Evolutionary conservation across 2,888 invertebrate genomes (phyloP).

Genomic region (Andrena flavipes): DNA sequence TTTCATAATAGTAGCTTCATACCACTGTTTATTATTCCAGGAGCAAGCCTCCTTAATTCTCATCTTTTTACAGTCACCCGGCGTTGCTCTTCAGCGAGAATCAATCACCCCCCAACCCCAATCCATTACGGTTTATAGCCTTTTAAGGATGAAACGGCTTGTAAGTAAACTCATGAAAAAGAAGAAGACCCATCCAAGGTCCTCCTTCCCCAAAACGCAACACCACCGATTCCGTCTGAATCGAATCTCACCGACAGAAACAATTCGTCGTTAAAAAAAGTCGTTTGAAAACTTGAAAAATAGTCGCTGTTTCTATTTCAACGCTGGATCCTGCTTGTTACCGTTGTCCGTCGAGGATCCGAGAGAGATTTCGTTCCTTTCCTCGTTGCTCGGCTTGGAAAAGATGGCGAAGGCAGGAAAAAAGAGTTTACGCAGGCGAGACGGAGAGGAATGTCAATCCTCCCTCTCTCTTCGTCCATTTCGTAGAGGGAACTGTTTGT

Average conservation of each 20-base stretch:
- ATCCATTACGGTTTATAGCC: background rate
- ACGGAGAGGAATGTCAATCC: constrained; percentile 40
- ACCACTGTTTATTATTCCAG: background rate
- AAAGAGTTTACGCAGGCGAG: constrained; percentile 13
- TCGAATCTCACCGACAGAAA: background rate
- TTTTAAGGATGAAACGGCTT: background rate
- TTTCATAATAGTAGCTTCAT: background rate
- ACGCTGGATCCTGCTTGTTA: background rate
- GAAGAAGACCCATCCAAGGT: background rate
- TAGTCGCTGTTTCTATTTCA: constrained; percentile 3
- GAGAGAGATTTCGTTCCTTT: constrained; percentile 12
- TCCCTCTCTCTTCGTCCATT: constrained; percentile 60
- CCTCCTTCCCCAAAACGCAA: background rate
- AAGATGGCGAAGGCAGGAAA: background rate
- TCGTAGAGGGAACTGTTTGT: constrained; percentile 74
- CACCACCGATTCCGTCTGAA: background rate
- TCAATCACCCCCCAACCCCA: background rate
- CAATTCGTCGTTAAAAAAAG: background rate
- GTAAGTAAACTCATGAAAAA: constrained; percentile 9
- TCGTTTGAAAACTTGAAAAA: background rate
- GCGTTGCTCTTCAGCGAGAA: background rate
- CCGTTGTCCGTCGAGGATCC: background rate
- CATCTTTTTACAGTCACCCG: too few relatives aligned
- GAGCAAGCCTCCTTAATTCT: too few relatives aligned
- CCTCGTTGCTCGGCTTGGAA: constrained; percentile 24